Percentiles rank a stretch among this genome's conserved stretches.
These are phyloP conservation scores for Onychomys leucogaster DNA, from an alignment of 2,797 vertebrate species.

Conservation along the genomic window DNA sequence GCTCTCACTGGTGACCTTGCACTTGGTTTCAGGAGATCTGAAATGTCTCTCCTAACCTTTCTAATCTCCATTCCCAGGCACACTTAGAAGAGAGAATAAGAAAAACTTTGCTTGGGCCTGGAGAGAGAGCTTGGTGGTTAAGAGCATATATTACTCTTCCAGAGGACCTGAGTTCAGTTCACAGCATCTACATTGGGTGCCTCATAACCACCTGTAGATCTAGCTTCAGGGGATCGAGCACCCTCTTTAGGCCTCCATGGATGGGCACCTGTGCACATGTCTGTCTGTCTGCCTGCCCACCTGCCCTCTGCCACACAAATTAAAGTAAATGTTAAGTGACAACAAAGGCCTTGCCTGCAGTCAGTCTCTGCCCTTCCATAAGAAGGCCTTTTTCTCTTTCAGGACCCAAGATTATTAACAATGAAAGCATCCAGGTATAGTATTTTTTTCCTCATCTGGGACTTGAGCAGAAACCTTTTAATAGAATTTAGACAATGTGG, in stretches of 20 bases:
- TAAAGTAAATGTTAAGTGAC: neutral
- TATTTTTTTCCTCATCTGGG: neutral
- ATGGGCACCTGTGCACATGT: neutral
- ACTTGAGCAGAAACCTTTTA: neutral
- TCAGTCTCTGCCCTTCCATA: neutral
- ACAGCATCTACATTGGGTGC: neutral
- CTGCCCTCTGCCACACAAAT: neutral
- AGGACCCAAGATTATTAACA: neutral
- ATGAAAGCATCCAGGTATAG: neutral
- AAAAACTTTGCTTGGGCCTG: neutral
- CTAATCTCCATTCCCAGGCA: neutral
- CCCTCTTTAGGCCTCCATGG: too few species aligned
- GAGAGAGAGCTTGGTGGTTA: neutral
- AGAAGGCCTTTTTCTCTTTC: neutral
- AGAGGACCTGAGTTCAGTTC: neutral
- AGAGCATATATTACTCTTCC: neutral
- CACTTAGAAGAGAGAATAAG: neutral
- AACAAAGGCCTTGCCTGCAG: neutral
- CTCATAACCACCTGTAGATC: neutral
- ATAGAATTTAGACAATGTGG: neutral
- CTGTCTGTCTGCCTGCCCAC: neutral
- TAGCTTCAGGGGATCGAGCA: neutral
- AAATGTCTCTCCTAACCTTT: neutral
- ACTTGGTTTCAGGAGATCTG: neutral
- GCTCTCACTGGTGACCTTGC: neutral